These are phyloP conservation scores for Arbacia lixula DNA, from an alignment of 53 echinoderm and acorn worm species.

Conservation along the genomic window DNA sequence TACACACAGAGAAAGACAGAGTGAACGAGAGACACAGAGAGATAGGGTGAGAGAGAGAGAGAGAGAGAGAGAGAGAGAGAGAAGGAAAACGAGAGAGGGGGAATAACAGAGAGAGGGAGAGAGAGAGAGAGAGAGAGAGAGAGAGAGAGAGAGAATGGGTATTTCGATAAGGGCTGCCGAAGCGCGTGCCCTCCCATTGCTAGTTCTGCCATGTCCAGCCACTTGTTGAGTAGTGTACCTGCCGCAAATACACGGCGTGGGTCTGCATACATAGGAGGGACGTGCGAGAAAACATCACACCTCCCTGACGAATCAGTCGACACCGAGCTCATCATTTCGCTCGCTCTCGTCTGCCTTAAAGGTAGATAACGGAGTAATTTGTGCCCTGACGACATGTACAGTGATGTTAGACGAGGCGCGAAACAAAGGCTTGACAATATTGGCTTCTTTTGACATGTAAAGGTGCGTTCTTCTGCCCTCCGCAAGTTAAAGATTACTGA, in stretches of 20 bases:
- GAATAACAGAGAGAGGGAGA: neutral
- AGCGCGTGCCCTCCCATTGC: neutral
- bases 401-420: too few relatives aligned
- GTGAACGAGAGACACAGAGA: neutral
- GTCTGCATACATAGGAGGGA: conserved; percentile 7
- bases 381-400: too few relatives aligned
- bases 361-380: too few relatives aligned
- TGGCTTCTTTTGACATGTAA: too few relatives aligned
- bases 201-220: neutral
- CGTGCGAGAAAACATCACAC: conserved; percentile 12
- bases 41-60: neutral
- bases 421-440: too few relatives aligned
- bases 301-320: too few relatives aligned
- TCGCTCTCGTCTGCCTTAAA: too few relatives aligned
- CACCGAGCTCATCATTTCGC: too few relatives aligned
- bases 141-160: neutral
- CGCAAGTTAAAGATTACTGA: too few relatives aligned
- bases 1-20: neutral
- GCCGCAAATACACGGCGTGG: conserved; percentile 1
- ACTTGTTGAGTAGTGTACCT: conserved; percentile 21
- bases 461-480: too few relatives aligned
- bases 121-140: neutral
- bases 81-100: neutral
- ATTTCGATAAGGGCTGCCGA: too few relatives aligned
- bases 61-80: neutral